Conservation (phyloP, 2,797 vertebrate species). For the Ficedula albicollis region DNA sequence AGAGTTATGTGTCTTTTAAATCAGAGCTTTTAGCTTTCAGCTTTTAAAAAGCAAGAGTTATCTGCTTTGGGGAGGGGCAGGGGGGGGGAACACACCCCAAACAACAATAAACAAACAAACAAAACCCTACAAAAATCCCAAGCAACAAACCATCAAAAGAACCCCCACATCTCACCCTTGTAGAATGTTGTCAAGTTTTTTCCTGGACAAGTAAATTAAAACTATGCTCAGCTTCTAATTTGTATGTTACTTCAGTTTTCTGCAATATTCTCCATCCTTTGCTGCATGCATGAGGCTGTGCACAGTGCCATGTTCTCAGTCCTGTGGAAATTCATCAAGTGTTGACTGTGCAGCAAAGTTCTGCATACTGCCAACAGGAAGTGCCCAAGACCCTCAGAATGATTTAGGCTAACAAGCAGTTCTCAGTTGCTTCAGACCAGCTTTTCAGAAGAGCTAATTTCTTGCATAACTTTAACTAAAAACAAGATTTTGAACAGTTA, state of each 20-base stretch:
- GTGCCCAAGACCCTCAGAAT: not conserved
- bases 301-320: not conserved
- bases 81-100: fast-evolving
- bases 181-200: not conserved
- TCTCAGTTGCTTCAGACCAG: not conserved
- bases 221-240: not conserved
- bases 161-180: not conserved
- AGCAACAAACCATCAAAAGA: not conserved
- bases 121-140: fast-evolving
- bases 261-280: not conserved
- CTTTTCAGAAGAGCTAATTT: not conserved
- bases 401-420: not conserved
- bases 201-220: not conserved
- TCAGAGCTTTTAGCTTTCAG: not conserved
- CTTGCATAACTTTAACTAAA: not conserved
- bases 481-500: not conserved
- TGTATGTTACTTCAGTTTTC: not conserved
- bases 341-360: not conserved
- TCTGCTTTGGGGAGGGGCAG: fast-evolving
- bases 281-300: not conserved
- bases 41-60: not conserved
- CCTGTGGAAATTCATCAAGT: not conserved
- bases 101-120: not conserved
- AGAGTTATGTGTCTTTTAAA: not conserved
- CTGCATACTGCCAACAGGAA: not conserved